A percentile compares a stretch with the other conserved stretches of the same genome.
Evolutionary conservation across 2,888 invertebrate genomes (phyloP).

Genomic region (Amorpha juglandis): DNA sequence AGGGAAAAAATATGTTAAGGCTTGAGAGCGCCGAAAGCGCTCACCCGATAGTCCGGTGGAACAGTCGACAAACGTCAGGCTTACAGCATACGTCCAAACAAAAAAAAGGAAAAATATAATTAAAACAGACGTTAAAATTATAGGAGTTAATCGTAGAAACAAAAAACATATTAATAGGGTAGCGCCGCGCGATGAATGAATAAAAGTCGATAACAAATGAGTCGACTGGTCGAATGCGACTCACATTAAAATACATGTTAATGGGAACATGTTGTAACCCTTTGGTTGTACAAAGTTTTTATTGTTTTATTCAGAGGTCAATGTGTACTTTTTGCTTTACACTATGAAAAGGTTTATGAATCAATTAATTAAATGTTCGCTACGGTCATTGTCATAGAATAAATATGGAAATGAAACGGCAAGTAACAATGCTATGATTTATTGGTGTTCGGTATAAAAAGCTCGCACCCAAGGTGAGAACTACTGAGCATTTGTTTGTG

Average conservation of each 20-base stretch:
- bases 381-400: conserved; percentile 80
- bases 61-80: no score
- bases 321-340: conserved; percentile 71
- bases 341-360: conserved; percentile 80
- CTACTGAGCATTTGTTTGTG: conserved; percentile 53
- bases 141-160: conserved; percentile 4
- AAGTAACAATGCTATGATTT: conserved; percentile 79
- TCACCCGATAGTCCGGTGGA: no score
- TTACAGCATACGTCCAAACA: no score
- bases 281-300: conserved; percentile 71
- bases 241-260: conserved; percentile 73
- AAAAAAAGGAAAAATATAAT: conserved; percentile 4
- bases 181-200: conserved; percentile 54
- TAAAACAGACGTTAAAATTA: conserved; percentile 10
- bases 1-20: no score
- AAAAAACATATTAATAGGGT: conserved; percentile 25
- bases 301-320: conserved; percentile 82
- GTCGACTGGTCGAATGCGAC: conserved; percentile 69
- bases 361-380: conserved; percentile 83
- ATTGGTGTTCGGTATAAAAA: conserved; percentile 66
- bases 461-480: conserved; percentile 72
- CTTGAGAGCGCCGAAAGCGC: no score
- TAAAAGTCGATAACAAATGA: conserved; percentile 75
- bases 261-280: conserved; percentile 79
- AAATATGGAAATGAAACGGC: conserved; percentile 79